phyloP scores from a whole-genome alignment of 2,888 invertebrate species.

The Trachelus stipa region DNA sequence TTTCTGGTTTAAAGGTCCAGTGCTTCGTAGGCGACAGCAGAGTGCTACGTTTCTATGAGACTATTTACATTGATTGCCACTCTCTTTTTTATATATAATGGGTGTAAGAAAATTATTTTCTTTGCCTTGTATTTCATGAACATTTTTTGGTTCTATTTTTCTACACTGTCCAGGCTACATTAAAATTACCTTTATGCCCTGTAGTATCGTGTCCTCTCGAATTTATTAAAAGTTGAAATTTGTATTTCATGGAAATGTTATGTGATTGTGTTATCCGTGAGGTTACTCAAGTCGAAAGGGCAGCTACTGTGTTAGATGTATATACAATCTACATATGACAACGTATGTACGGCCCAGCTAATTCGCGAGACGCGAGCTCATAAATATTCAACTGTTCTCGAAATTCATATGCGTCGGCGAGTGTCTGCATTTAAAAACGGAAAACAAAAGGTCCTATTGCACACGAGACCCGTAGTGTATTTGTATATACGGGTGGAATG shows the following conservation, averaged over 20 bases:
- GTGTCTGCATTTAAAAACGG: slow-evolving; percentile 48
- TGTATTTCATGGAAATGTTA: no score
- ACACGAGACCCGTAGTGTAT: background rate
- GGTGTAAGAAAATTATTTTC: background rate
- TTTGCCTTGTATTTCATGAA: no score
- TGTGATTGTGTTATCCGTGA: background rate
- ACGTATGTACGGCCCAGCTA: slow-evolving; percentile 29
- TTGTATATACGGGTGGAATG: background rate
- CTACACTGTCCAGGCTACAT: no score
- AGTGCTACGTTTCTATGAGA: background rate
- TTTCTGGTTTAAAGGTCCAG: slow-evolving; percentile 12
- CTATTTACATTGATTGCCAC: background rate
- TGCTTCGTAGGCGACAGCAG: background rate
- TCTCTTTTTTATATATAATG: background rate
- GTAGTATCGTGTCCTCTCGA: background rate
- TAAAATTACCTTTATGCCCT: no score
- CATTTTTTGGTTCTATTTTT: no score
- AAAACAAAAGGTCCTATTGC: slow-evolving; percentile 42
- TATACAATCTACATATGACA: background rate
- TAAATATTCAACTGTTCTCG: slow-evolving; percentile 54
- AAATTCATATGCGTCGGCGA: slow-evolving; percentile 52
- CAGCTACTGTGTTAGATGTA: background rate
- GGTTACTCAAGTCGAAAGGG: background rate
- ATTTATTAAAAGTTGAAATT: background rate
- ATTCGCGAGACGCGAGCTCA: slow-evolving; percentile 49